These are phyloP conservation scores for Leptodactylus fuscus DNA, from an alignment of 2,113 vertebrate species.

Conservation along the genomic window DNA sequence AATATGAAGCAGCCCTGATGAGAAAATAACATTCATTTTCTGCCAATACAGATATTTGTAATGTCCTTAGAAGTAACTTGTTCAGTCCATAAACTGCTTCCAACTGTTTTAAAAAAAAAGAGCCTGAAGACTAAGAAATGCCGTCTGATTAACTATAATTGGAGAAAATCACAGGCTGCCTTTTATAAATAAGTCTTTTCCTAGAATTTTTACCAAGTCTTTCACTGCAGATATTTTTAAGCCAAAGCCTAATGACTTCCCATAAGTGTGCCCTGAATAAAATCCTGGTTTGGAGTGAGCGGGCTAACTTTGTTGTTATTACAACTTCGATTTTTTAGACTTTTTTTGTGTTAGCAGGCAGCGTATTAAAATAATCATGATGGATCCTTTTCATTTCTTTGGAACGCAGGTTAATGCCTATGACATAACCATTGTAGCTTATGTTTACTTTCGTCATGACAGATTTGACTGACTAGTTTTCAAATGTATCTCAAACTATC, in stretches of 20 bases:
- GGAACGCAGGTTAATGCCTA: no score
- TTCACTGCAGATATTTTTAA: not conserved
- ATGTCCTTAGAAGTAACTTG: not conserved
- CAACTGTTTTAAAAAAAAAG: not conserved
- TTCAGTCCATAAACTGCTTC: slow-evolving; percentile 9
- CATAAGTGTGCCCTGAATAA: not conserved
- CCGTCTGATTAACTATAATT: slow-evolving; percentile 19
- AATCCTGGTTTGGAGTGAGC: not conserved
- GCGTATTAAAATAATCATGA: no score
- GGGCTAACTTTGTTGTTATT: not conserved
- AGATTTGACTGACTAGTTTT: no score
- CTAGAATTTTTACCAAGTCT: not conserved
- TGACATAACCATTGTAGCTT: no score
- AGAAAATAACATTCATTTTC: not conserved
- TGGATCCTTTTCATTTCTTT: no score
- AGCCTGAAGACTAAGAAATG: slow-evolving; percentile 1
- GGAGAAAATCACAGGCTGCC: not conserved
- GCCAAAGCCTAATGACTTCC: not conserved
- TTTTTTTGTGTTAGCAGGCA: no score
- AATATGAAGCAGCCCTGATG: not conserved
- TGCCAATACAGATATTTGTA: not conserved
- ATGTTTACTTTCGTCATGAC: not conserved
- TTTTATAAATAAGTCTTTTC: not conserved
- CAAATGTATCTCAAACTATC: no score
- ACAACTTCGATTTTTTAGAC: not conserved